Evolutionary conservation across 2,113 vertebrate genomes (phyloP).

Genomic region (Nansenia antarctica): DNA sequence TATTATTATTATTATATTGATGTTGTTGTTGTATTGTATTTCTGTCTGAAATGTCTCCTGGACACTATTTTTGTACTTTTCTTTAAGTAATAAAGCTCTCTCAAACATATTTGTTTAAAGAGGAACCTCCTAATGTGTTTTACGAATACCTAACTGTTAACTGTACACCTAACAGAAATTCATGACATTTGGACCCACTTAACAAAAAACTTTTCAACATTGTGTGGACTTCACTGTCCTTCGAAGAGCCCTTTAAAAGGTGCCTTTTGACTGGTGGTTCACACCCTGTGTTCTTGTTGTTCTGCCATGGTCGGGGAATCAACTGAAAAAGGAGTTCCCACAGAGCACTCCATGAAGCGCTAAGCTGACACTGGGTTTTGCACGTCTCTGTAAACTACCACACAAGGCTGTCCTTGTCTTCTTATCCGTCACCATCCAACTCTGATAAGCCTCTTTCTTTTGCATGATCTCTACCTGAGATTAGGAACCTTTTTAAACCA

Average conservation of each 20-base stretch:
- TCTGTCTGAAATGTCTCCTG: slow-evolving; percentile 23
- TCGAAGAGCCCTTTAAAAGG: background rate
- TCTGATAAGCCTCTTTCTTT: slow-evolving; percentile 17
- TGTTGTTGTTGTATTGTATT: slow-evolving; percentile 5
- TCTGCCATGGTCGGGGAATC: background rate
- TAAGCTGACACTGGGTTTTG: slow-evolving; percentile 1
- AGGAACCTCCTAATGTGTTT: background rate
- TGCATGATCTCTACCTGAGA: slow-evolving; percentile 12
- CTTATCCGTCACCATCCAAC: slow-evolving; percentile 25
- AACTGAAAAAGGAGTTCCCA: slow-evolving; percentile 10
- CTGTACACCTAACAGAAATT: background rate
- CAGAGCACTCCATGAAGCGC: slow-evolving; percentile 5
- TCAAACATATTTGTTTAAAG: background rate
- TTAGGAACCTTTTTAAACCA: slow-evolving; percentile 13
- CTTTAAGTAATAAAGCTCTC: slow-evolving; percentile 45
- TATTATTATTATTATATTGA: slow-evolving; percentile 12
- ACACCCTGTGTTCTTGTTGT: background rate
- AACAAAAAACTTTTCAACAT: too few species aligned
- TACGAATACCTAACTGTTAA: background rate
- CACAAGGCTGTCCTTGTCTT: slow-evolving; percentile 14
- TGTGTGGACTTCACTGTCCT: background rate
- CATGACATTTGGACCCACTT: too few species aligned
- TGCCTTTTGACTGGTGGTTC: background rate
- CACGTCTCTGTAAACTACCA: slow-evolving; percentile 37
- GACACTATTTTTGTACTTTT: slow-evolving; percentile 58